These are phyloP conservation scores for Oryzias celebensis DNA, from an alignment of 2,113 vertebrate species.

Conservation along the genomic window DNA sequence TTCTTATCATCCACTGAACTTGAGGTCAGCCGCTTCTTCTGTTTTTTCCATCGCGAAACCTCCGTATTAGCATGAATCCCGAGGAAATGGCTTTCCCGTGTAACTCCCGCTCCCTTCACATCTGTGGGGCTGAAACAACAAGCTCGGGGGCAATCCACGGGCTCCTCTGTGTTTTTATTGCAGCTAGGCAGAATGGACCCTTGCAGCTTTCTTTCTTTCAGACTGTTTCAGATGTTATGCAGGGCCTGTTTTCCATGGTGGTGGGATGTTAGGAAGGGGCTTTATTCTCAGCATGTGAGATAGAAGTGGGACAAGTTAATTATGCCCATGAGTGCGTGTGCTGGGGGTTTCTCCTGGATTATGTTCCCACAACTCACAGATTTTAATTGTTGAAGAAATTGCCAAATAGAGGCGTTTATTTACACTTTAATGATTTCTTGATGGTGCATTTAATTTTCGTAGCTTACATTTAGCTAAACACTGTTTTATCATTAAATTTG, in stretches of 20 bases:
- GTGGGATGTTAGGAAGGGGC: constrained; percentile 31
- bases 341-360: not conserved
- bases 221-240: constrained; percentile 43
- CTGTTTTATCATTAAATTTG: too few relatives aligned
- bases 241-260: constrained; percentile 47
- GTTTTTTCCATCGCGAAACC: not conserved
- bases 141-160: constrained; percentile 15
- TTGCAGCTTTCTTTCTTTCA: constrained; percentile 46
- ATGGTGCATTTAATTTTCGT: too few relatives aligned
- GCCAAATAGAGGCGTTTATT: not conserved
- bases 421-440: not conserved
- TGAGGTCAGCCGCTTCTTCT: not conserved
- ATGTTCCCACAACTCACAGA: too few relatives aligned
- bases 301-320: constrained; percentile 2
- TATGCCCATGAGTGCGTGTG: constrained; percentile 1
- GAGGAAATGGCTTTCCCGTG: constrained; percentile 3
- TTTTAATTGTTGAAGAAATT: not conserved
- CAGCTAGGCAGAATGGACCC: constrained; percentile 28
- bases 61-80: constrained; percentile 12
- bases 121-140: constrained; percentile 46
- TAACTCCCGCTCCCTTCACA: constrained; percentile 37
- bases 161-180: constrained; percentile 38
- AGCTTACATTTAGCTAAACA: too few relatives aligned
- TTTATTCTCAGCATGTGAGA: constrained; percentile 43
- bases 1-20: not conserved